Evolutionary conservation across 2,797 vertebrate genomes (phyloP).

Genomic region (Danionella dracula): DNA sequence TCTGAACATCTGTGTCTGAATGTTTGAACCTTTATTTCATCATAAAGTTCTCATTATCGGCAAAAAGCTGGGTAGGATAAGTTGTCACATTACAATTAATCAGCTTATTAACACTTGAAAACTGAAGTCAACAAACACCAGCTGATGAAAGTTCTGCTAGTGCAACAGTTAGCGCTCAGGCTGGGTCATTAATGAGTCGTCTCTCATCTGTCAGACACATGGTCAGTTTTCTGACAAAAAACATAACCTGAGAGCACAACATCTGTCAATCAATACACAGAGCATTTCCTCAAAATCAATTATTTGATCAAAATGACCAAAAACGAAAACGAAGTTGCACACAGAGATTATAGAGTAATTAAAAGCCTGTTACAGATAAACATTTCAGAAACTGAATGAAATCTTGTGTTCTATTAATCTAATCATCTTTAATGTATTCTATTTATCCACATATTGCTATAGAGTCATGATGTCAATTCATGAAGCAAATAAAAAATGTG

Average conservation of each 20-base stretch:
- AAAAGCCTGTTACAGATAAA: too few relatives aligned
- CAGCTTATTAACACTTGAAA: conserved; percentile 20
- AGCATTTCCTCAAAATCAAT: conserved; percentile 27
- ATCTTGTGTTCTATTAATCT: too few relatives aligned
- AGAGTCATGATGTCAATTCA: too few relatives aligned
- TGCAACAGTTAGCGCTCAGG: conserved; percentile 29
- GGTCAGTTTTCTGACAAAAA: too few relatives aligned
- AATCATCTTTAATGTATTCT: too few relatives aligned
- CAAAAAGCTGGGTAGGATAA: not conserved
- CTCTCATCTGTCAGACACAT: too few relatives aligned
- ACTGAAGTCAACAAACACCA: conserved; percentile 40
- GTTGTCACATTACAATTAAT: conserved; percentile 4
- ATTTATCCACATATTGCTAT: too few relatives aligned
- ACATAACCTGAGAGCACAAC: conserved; percentile 24
- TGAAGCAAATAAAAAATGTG: too few relatives aligned
- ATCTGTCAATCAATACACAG: conserved; percentile 35
- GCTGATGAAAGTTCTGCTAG: conserved; percentile 26
- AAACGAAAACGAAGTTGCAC: not conserved
- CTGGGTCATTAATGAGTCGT: conserved; percentile 42
- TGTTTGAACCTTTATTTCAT: conserved; percentile 14
- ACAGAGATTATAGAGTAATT: not conserved
- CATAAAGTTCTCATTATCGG: not conserved
- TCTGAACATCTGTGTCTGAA: too few relatives aligned
- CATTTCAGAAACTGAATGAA: too few relatives aligned
- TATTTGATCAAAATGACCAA: conserved; percentile 1